Conservation (phyloP, 2,113 vertebrate genomes). For the Campylorhamphus procurvoides region DNA sequence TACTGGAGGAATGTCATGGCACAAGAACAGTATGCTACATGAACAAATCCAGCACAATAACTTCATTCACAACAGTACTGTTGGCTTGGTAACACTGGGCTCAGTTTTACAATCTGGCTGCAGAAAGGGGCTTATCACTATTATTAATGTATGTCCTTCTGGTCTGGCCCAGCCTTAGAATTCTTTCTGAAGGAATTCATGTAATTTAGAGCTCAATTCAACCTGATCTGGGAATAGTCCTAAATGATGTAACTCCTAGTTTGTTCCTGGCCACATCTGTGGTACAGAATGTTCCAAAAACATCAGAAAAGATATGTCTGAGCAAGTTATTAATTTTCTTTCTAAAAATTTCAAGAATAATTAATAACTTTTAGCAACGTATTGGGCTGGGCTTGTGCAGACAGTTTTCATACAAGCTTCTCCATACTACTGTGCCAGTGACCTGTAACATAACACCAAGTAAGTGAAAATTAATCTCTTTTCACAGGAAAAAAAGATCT, state of each 20-base stretch:
- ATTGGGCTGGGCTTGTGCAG: constrained; percentile 25
- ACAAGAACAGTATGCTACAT: not conserved
- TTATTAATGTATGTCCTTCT: constrained; percentile 42
- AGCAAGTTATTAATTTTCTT: constrained; percentile 15
- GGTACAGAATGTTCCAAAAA: constrained; percentile 22
- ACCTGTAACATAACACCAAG: constrained; percentile 26
- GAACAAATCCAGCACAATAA: not conserved
- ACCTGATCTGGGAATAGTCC: constrained; percentile 24
- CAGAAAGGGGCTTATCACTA: not conserved
- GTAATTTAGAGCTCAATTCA: not conserved
- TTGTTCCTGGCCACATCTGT: constrained; percentile 23
- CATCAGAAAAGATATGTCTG: constrained; percentile 44
- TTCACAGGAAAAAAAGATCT: not conserved
- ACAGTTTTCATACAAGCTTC: constrained; percentile 16
- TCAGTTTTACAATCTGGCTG: not conserved
- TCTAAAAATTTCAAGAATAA: constrained; percentile 24
- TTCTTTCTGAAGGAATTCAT: constrained; percentile 5
- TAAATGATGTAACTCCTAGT: constrained; percentile 12
- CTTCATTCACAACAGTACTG: not conserved
- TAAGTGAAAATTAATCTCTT: not conserved
- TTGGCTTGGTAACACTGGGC: not conserved
- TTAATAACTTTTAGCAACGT: constrained; percentile 26
- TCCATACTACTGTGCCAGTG: not conserved
- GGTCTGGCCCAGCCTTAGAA: not conserved
- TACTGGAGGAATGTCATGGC: not conserved